These are phyloP conservation scores for Megaptera novaeangliae DNA, from an alignment of 2,113 vertebrate genomes.

Conservation along the genomic window DNA sequence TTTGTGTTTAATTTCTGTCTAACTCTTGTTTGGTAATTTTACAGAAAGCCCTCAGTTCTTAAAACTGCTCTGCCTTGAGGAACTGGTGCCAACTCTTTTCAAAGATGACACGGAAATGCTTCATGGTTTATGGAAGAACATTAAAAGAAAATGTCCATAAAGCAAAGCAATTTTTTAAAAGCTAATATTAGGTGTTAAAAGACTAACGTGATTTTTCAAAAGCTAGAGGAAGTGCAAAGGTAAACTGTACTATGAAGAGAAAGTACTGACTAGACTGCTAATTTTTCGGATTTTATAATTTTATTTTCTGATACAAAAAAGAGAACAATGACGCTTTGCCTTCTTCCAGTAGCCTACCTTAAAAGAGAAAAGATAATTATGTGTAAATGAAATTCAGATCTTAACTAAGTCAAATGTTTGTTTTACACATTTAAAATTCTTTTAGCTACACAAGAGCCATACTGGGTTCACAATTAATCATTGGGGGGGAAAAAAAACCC, in stretches of 20 bases:
- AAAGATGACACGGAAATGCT: background rate
- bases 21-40: conserved; percentile 36
- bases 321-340: background rate
- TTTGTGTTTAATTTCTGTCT: background rate
- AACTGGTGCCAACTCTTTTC: background rate
- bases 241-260: background rate
- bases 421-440: background rate
- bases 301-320: conserved; percentile 43
- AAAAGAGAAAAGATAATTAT: background rate
- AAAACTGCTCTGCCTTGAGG: background rate
- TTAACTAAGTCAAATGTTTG: background rate
- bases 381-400: conserved; percentile 26
- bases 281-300: background rate
- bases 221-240: background rate
- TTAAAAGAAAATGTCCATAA: background rate
- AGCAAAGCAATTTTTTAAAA: background rate
- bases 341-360: background rate
- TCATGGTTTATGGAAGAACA: conserved; percentile 10
- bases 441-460: conserved; percentile 3
- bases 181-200: background rate
- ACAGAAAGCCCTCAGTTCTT: background rate
- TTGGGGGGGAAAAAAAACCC: background rate
- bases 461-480: background rate
- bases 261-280: conserved; percentile 9
- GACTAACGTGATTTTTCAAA: conserved; percentile 25